phyloP scores from a whole-genome alignment of 2,113 vertebrate genomes.

The Halichoerus grypus region DNA sequence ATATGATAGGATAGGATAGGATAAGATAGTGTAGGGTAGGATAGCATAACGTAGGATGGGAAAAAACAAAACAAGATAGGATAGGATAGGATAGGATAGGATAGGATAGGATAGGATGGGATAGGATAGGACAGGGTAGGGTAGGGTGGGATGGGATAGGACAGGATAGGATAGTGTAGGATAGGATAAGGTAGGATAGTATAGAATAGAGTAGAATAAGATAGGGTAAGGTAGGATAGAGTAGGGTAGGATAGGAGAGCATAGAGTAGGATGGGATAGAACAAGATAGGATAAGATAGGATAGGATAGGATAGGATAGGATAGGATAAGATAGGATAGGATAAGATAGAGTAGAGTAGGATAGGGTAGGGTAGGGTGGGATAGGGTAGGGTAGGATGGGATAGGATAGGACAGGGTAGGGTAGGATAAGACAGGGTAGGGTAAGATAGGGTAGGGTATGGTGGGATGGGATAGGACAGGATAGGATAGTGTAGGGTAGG shows the following conservation, averaged over 20 bases:
- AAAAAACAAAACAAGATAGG: too few species aligned
- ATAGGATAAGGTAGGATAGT: not conserved
- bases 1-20: too few species aligned
- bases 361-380: too few species aligned
- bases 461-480: not conserved
- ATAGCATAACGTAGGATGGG: not conserved
- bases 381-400: too few species aligned
- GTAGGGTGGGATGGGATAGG: accelerated
- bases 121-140: not conserved
- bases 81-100: too few species aligned
- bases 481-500: not conserved
- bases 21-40: not conserved
- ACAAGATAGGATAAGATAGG: not conserved
- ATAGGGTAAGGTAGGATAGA: not conserved
- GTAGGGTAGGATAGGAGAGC: not conserved
- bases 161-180: not conserved
- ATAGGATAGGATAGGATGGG: accelerated
- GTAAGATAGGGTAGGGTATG: accelerated
- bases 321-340: not conserved
- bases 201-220: not conserved
- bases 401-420: too few species aligned
- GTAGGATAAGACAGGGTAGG: accelerated
- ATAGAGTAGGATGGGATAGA: not conserved
- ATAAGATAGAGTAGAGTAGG: too few species aligned
- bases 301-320: too few species aligned